Conservation (phyloP, 2,888 invertebrate genomes). For the Heterodera filipjevi region DNA sequence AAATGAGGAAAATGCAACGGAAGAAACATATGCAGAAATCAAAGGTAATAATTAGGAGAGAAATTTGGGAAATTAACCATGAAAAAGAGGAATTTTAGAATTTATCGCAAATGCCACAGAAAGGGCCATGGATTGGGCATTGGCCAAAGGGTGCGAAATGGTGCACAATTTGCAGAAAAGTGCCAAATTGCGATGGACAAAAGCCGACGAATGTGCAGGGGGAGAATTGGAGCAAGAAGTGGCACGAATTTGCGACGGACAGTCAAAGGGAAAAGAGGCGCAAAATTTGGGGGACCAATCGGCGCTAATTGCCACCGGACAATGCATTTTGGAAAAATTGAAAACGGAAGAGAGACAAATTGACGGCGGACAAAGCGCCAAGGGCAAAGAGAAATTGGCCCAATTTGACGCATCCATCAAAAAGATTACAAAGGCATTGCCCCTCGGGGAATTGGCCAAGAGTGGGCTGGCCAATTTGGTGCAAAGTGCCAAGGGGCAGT, state of each 20-base stretch:
- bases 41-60: not conserved
- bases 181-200: not conserved
- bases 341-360: not conserved
- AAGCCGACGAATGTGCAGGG: not conserved
- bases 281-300: not conserved
- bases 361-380: not conserved
- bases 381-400: not conserved
- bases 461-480: not conserved
- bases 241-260: not conserved
- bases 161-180: not conserved
- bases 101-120: not conserved
- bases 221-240: not conserved
- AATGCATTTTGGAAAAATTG: not conserved
- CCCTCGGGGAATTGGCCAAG: not conserved
- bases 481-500: not conserved
- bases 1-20: not conserved
- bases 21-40: too few species aligned
- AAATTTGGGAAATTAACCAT: too few species aligned
- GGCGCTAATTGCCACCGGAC: not conserved
- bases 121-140: not conserved
- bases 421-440: not conserved
- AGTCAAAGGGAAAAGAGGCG: not conserved
- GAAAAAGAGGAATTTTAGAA: not conserved
- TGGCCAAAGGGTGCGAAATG: not conserved
- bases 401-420: not conserved